phyloP scores from a whole-genome alignment of 2,888 invertebrate genomes.

The Phyllotreta striolata region DNA sequence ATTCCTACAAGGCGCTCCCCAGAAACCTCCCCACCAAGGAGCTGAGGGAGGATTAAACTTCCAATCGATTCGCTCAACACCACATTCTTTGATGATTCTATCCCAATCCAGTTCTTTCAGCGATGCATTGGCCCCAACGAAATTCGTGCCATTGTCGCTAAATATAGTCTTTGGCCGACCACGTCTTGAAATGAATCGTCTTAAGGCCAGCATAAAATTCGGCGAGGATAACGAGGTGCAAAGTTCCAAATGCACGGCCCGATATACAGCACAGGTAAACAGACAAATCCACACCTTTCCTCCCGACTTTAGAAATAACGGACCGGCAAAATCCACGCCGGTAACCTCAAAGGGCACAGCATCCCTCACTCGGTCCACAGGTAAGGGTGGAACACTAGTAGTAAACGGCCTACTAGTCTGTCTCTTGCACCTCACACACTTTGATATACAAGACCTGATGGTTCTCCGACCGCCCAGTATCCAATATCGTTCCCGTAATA shows the following conservation, averaged over 20 bases:
- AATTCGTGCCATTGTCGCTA: conserved; percentile 5
- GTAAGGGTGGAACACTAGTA: conserved; percentile 44
- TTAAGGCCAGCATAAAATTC: conserved; percentile 44
- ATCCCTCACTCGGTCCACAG: conserved; percentile 46
- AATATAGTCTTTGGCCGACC: too few species aligned
- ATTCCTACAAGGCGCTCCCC: conserved; percentile 56
- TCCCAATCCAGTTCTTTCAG: too few species aligned
- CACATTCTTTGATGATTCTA: too few species aligned
- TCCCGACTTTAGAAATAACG: conserved; percentile 47
- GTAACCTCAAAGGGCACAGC: conserved; percentile 47
- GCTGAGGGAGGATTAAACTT: conserved; percentile 55
- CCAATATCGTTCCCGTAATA: conserved; percentile 38
- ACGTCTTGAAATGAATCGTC: not conserved
- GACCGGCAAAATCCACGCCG: conserved; percentile 56
- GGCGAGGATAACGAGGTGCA: conserved; percentile 47
- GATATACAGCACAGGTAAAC: conserved; percentile 56
- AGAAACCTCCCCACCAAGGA: conserved; percentile 60
- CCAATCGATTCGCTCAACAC: conserved; percentile 44
- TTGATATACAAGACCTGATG: conserved; percentile 25
- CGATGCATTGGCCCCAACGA: too few species aligned
- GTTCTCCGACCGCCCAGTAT: conserved; percentile 36
- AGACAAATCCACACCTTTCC: conserved; percentile 53
- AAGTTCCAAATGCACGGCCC: conserved; percentile 56
- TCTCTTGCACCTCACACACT: conserved; percentile 39
- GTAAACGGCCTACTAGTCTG: conserved; percentile 37